Evolutionary conservation across 2,797 vertebrate species (phyloP), one percentile per base, ranked within the genome.

Genomic region (Synaphobranchus kaupii): DNA sequence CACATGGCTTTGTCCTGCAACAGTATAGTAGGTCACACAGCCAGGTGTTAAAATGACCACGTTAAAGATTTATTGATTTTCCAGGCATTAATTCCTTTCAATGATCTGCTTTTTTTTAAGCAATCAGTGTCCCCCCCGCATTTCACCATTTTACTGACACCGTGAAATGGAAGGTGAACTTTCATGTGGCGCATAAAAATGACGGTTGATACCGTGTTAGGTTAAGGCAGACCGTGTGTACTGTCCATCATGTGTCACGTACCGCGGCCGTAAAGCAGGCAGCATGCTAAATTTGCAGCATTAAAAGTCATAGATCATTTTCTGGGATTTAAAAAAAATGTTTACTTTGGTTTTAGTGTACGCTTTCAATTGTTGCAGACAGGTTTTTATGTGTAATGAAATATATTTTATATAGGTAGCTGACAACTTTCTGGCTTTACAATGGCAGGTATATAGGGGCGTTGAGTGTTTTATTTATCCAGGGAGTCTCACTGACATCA

Each of bases 131-230:
- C 31, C 56, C 4, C 4, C 54, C 20, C 39, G 58, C 31, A 28
- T 82, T 89, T 78, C 17, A 10, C 34, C 48, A 83, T 68, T 83
- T 10, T 88, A 85, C 31, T 56, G 39, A 48, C 50, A 13, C 76
- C 52, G 44, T 89, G 48, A 86, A 85, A 88, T 81, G 71, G 52
- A 83, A 84, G 66, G 52, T 84, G 60, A 83, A 85, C 52, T 87
- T 86, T 87, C 31, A 86, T 85, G 44, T 25, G 68, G 83, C 39
- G 13, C 13, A 66, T 44, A 66, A 68, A 87, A 88, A 50, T 50
- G 31, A 80, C 44, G 17, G 22, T 17, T 0, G 76, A 48, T 20
- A 0, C 20, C 44, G 3, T 22, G 76, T n/a, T 80, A 20, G 76
- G 22, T 80, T 80, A 25, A 22, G 22, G 20, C 15, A 39, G 20